Percentiles rank a stretch among this genome's conserved stretches.
Evolutionary conservation across 2,113 vertebrate genomes (phyloP).

Genomic region (Oryctolagus cuniculus): mOryCun1.1 NC_091447.1:5218501-5219000

Average conservation of each 20-base stretch:
- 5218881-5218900: neutral
- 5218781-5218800: neutral
- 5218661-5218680: neutral
- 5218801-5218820: neutral
- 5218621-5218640: neutral
- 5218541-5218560: slow-evolving; percentile 5
- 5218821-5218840: neutral
- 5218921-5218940: neutral
- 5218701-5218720: neutral
- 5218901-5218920: neutral
- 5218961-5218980: neutral
- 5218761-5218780: neutral
- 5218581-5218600: neutral
- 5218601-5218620: neutral
- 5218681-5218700: neutral
- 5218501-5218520: slow-evolving; percentile 48
- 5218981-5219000: neutral
- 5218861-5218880: neutral
- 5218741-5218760: neutral
- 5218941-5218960: neutral
- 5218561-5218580: neutral
- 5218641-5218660: neutral
- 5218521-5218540: neutral
- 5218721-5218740: neutral
- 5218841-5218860: neutral